These are phyloP conservation scores for Hyphantria cunea DNA, from an alignment of 1,140 invertebrate genomes.

Conservation along the genomic window DNA sequence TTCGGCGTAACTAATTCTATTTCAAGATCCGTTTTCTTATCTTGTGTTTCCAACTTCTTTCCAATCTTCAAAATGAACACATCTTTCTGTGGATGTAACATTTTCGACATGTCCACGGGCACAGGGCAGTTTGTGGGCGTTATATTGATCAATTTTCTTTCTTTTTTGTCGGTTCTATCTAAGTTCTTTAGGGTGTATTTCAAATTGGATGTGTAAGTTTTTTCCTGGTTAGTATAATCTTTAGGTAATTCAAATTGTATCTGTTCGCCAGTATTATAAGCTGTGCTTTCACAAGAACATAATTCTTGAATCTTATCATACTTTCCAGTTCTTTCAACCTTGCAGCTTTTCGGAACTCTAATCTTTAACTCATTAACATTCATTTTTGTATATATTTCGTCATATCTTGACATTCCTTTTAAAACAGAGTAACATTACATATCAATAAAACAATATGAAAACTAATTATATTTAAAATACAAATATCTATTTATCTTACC, in stretches of 20 bases:
- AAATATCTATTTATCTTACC: neutral
- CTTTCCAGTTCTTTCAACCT: slow-evolving; percentile 59
- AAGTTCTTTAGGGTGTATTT: slow-evolving; percentile 62
- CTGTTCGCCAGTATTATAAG: slow-evolving; percentile 68
- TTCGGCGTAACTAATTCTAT: slow-evolving; percentile 73
- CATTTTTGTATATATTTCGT: slow-evolving; percentile 75
- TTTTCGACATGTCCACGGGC: slow-evolving; percentile 64
- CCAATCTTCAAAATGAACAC: slow-evolving; percentile 76
- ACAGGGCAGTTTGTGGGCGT: slow-evolving; percentile 65
- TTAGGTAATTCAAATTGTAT: slow-evolving; percentile 69
- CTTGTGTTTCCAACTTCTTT: slow-evolving; percentile 71
- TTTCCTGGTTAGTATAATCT: slow-evolving; percentile 42
- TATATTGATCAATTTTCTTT: slow-evolving; percentile 65
- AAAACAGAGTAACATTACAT: slow-evolving; percentile 33
- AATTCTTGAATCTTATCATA: slow-evolving; percentile 70
- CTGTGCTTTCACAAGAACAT: slow-evolving; percentile 61
- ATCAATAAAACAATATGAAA: too few relatives aligned
- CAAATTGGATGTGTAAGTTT: slow-evolving; percentile 59
- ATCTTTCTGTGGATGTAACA: slow-evolving; percentile 61
- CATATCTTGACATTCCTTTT: slow-evolving; percentile 55
- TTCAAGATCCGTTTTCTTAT: slow-evolving; percentile 75
- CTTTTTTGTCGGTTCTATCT: slow-evolving; percentile 49
- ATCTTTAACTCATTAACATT: slow-evolving; percentile 73
- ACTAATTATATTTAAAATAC: neutral
- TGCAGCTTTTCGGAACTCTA: slow-evolving; percentile 66